Conservation (phyloP, 1,140 invertebrate genomes). For the Pseudomyrmex cubaensis region DNA sequence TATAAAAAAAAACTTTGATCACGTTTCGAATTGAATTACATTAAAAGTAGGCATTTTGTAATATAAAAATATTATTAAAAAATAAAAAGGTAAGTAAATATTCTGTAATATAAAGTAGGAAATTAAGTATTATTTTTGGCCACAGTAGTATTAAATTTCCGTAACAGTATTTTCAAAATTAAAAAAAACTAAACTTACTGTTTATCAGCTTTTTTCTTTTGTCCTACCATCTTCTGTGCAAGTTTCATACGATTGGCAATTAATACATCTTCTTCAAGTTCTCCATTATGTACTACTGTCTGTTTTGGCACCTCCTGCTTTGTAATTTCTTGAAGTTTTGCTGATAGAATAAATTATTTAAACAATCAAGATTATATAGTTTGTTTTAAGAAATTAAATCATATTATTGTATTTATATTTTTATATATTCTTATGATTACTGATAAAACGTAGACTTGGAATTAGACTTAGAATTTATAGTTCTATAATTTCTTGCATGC, state of each 20-base stretch:
- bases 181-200: conserved; percentile 81
- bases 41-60: too few relatives aligned
- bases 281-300: conserved; percentile 81
- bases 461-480: too few relatives aligned
- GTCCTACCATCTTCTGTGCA: conserved; percentile 89
- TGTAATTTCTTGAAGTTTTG: conserved; percentile 87
- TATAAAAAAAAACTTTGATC: too few relatives aligned
- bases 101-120: too few relatives aligned
- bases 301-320: conserved; percentile 80
- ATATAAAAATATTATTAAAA: too few relatives aligned
- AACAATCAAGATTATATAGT: not conserved
- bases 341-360: conserved; percentile 71
- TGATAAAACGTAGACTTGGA: not conserved
- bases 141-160: too few relatives aligned
- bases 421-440: not conserved
- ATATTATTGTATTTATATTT: too few relatives aligned
- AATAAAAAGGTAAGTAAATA: too few relatives aligned
- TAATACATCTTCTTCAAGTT: conserved; percentile 87
- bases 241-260: conserved; percentile 90
- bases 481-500: not conserved
- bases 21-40: too few relatives aligned
- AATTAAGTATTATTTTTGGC: too few relatives aligned
- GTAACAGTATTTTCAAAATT: not conserved
- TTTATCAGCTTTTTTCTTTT: conserved; percentile 86
- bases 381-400: too few relatives aligned